Base-by-base conservation (phyloP, 2,113 vertebrate species). In the Rynchops niger region DNA sequence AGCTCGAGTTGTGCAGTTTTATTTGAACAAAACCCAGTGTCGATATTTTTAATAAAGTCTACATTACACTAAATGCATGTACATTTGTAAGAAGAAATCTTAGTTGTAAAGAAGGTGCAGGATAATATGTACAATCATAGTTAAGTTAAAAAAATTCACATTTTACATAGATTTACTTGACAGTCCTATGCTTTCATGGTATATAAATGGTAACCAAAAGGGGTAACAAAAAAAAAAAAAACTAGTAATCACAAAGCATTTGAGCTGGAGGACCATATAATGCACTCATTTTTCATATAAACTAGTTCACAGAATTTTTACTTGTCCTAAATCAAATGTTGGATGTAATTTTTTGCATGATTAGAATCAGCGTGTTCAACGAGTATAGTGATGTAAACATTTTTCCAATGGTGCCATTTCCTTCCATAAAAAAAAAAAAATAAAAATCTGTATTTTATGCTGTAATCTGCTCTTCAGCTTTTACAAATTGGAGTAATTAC, bases 111-210 rank as follows among this genome's bases (percentile, higher is more conserved):
- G 88, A 82, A 95, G 93, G 92, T 91, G 42, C 82, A 94, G 84
- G 80, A 88, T 61, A 93, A 30, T 96, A 97, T 96, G 45, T 95
- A 97, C 95, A 96, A 93, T 93, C 86, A 94, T 93, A 82, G 91
- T 96, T 96, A 93, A 94, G 89, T 86, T 97, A 94, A 96, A 96
- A 83, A 98, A 98, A 94, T 95, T 93, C 90, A 94, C 86, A 97
- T 97, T 98, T 97, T 97, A 97, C 77, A 93, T 91, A 95, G 77
- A 97, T 91, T 96, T 95, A 83, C 78, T 94, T 55, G 96, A 96
- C 72, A 94, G 82, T 90, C 82, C 78, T 87, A 93, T 77, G 76
- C 53, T 94, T 88, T 90, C 85, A 88, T 84, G 70, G 76, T 80
- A 79, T 91, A 92, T 63, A 96, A 96, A 86, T 61, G 92, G 40